A percentile compares a stretch with the other conserved stretches of the same genome.
Conservation (phyloP, 1,140 invertebrate species). For the Akabosia matsudoensis region DNA sequence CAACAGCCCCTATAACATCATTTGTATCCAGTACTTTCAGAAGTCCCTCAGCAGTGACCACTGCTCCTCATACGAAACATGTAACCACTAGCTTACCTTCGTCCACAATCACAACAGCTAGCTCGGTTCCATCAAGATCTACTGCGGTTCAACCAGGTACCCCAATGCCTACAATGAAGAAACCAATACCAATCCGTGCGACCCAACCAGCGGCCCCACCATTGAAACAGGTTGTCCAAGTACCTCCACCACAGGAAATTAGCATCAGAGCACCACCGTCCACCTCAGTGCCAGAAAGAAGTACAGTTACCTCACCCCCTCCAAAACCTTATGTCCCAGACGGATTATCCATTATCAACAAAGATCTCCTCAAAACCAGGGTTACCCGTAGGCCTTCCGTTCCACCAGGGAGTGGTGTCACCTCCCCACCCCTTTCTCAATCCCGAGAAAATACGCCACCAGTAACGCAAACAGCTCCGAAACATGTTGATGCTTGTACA, state of each 20-base stretch:
- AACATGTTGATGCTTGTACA: neutral
- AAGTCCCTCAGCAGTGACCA: neutral
- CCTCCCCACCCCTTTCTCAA: neutral
- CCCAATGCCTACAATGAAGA: neutral
- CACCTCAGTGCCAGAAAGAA: neutral
- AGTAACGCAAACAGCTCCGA: neutral
- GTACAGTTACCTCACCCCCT: neutral
- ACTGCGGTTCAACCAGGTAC: neutral
- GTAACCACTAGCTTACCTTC: too few species aligned
- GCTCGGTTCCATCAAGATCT: neutral
- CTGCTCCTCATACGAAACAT: neutral
- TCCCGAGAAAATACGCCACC: neutral
- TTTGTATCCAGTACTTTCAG: neutral
- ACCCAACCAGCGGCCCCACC: neutral
- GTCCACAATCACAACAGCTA: neutral
- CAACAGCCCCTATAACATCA: neutral
- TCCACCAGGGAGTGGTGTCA: neutral
- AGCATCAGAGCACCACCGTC: neutral
- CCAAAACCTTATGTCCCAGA: conserved; percentile 12
- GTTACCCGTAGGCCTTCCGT: neutral
- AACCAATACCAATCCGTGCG: neutral
- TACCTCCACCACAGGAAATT: neutral
- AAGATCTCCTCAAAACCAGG: neutral
- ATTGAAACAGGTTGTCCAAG: neutral
- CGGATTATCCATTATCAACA: neutral